A percentile compares a stretch with the other conserved stretches of the same genome.
phyloP scores from a whole-genome alignment of 1,140 invertebrate genomes.

The Meteorus sp. region DNA sequence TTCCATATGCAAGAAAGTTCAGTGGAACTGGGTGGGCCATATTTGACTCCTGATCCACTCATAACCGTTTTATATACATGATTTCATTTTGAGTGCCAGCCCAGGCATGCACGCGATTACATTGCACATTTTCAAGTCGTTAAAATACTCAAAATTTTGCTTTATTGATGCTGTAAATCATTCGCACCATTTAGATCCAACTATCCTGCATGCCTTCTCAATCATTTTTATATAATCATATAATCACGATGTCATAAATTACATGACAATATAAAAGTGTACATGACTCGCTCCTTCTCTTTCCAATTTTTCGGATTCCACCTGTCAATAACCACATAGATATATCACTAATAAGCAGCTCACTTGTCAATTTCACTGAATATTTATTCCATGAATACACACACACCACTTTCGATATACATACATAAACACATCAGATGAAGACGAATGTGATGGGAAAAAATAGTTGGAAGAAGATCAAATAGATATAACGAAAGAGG shows the following conservation, averaged over 20 bases:
- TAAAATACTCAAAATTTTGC: slow-evolving; percentile 15
- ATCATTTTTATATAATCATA: background rate
- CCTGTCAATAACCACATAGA: background rate
- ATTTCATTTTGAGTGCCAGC: slow-evolving; percentile 6
- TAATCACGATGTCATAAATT: background rate
- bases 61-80: slow-evolving; percentile 1
- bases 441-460: slow-evolving; percentile 20
- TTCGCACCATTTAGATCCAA: slow-evolving; percentile 1
- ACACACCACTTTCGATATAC: too few relatives aligned
- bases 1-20: too few relatives aligned
- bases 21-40: background rate
- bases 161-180: slow-evolving; percentile 21
- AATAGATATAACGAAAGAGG: background rate
- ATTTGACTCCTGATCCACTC: slow-evolving; percentile 2
- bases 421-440: too few relatives aligned
- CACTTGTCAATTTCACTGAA: too few relatives aligned
- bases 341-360: too few relatives aligned
- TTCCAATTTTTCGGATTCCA: background rate
- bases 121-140: slow-evolving; percentile 5
- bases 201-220: slow-evolving; percentile 9
- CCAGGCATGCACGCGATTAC: slow-evolving; percentile 11
- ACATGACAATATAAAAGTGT: background rate
- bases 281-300: background rate
- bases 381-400: too few relatives aligned
- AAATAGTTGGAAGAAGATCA: background rate